Conservation (phyloP, 2,888 invertebrate genomes). For the Teleogryllus oceanicus region DNA sequence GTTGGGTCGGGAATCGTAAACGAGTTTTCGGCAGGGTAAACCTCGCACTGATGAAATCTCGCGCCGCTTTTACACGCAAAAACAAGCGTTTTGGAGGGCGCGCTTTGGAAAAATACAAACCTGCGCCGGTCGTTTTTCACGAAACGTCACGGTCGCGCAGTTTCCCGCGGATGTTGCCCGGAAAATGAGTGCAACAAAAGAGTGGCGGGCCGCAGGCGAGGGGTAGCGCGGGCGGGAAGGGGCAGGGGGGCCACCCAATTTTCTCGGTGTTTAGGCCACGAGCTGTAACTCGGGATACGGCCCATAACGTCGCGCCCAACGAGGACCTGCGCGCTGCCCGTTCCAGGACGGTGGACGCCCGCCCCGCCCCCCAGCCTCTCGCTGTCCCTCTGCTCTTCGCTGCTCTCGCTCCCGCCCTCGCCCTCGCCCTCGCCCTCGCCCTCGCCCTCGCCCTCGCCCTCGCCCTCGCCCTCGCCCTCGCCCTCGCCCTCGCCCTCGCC, state of each 20-base stretch:
- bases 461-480: too few species aligned
- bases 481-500: too few species aligned
- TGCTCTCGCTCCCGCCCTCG: background rate
- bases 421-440: background rate
- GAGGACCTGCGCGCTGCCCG: background rate
- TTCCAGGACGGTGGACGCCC: background rate
- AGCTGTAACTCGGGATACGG: constrained; percentile 10
- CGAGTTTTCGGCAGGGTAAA: too few species aligned
- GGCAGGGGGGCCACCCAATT: background rate
- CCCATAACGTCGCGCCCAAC: background rate
- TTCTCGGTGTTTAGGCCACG: background rate
- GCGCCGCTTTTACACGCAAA: too few species aligned
- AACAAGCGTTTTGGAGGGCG: too few species aligned
- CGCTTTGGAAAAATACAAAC: too few species aligned
- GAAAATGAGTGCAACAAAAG: background rate
- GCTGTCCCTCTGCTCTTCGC: background rate
- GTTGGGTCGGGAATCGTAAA: too few species aligned
- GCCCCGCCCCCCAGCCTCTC: background rate
- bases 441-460: too few species aligned
- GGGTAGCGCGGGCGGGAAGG: background rate
- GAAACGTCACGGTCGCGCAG: background rate
- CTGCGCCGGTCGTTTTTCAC: background rate
- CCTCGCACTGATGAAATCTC: too few species aligned
- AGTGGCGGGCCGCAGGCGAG: background rate
- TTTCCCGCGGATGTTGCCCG: background rate